Percentiles rank a stretch among this genome's conserved stretches.
phyloP scores from a whole-genome alignment of 2,888 invertebrate species.

The Pterostichus niger region DNA sequence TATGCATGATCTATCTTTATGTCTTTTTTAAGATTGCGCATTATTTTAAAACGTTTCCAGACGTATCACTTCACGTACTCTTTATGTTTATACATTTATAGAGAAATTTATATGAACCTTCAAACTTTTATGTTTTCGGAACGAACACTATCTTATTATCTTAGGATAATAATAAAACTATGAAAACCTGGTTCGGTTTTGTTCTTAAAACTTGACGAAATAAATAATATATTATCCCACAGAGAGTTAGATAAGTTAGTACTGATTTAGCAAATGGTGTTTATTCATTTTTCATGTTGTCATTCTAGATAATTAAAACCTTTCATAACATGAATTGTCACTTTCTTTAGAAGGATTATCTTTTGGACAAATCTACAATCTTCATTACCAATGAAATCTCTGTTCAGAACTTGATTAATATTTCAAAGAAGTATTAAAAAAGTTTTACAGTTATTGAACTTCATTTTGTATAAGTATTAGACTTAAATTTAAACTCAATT shows the following conservation, averaged over 20 bases:
- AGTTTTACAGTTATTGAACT: neutral
- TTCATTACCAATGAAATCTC: conserved; percentile 2
- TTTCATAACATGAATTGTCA: neutral
- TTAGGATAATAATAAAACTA: too few species aligned
- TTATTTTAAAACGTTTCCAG: conserved; percentile 26
- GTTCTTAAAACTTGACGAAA: too few species aligned
- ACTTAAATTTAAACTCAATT: neutral
- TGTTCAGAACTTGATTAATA: conserved; percentile 6
- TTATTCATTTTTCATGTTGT: neutral
- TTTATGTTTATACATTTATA: conserved; percentile 40
- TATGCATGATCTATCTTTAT: conserved; percentile 58
- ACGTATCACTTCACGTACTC: conserved; percentile 9
- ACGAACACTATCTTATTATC: too few species aligned
- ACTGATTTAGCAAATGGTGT: neutral
- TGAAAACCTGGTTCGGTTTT: too few species aligned
- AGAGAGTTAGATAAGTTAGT: neutral
- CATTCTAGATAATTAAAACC: conserved; percentile 3
- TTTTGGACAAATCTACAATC: neutral
- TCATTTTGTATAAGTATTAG: neutral
- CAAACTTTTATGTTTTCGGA: neutral
- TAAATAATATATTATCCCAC: too few species aligned
- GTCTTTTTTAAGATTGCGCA: conserved; percentile 33
- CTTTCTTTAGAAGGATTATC: neutral
- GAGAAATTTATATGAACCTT: conserved; percentile 10
- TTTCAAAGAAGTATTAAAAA: conserved; percentile 12